Evolutionary conservation across 2,888 invertebrate genomes (phyloP).

Genomic region (Pycnomerus fuliginosus): DNA sequence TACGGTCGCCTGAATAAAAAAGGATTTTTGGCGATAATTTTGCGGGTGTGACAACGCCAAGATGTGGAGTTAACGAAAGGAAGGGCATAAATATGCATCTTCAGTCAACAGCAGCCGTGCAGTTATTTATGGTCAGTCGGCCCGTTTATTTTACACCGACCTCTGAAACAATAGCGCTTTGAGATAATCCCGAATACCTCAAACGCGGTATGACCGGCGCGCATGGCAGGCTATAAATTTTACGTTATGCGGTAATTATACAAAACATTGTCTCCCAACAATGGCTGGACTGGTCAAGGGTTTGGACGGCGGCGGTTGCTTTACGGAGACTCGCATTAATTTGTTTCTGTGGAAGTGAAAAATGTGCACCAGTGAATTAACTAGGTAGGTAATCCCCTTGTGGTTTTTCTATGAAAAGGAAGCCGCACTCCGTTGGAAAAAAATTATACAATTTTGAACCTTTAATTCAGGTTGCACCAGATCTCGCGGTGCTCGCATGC

Average conservation of each 20-base stretch:
- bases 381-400: no score
- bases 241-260: slow-evolving; percentile 48
- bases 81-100: slow-evolving; percentile 34
- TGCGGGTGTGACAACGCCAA: no score
- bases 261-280: slow-evolving; percentile 46
- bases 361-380: no score
- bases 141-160: slow-evolving; percentile 35
- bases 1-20: no score
- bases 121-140: slow-evolving; percentile 36
- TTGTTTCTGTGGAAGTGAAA: no score
- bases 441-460: no score
- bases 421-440: no score
- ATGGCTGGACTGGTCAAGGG: slow-evolving; percentile 34
- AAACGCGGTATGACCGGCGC: slow-evolving; percentile 39
- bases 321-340: slow-evolving; percentile 11
- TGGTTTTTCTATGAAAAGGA: no score
- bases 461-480: no score
- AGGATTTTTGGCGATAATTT: no score
- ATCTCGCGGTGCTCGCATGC: no score
- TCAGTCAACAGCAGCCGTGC: slow-evolving; percentile 34
- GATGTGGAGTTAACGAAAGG: slow-evolving; percentile 29
- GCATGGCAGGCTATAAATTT: slow-evolving; percentile 42
- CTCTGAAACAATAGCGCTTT: slow-evolving; percentile 36
- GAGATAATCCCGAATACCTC: slow-evolving; percentile 42
- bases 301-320: slow-evolving; percentile 17